A percentile compares a stretch with the other conserved stretches of the same genome.
phyloP scores from a whole-genome alignment of 1,140 invertebrate species.

The Zaprionus ghesquierei region DNA sequence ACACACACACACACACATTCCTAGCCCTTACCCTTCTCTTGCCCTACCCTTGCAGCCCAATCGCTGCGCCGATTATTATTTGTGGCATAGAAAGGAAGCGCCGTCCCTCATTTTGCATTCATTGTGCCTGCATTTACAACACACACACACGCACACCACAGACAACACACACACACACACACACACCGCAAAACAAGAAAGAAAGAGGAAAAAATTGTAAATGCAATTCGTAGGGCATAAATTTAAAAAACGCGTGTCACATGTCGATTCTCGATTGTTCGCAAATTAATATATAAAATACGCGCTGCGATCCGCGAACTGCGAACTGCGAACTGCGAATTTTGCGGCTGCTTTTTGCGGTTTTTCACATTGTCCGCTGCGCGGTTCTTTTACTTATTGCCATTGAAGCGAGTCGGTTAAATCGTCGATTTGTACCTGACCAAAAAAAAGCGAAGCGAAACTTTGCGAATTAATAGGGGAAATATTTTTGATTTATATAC shows the following conservation, averaged over 20 bases:
- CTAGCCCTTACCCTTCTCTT: constrained; percentile 20
- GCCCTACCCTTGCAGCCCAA: not conserved
- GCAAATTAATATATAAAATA: constrained; percentile 82
- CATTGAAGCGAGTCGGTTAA: not conserved
- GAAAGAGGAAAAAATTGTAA: constrained; percentile 57
- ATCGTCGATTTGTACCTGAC: not conserved
- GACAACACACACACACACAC: constrained; percentile 6
- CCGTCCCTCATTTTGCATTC: constrained; percentile 63
- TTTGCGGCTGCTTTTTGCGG: constrained; percentile 41
- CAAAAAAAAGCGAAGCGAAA: not conserved
- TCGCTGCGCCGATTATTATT: constrained; percentile 63
- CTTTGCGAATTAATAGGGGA: not conserved
- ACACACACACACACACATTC: not conserved
- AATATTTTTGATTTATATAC: not conserved
- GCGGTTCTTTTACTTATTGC: not conserved
- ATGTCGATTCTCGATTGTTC: constrained; percentile 82
- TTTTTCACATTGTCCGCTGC: constrained; percentile 20
- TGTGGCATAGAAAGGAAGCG: constrained; percentile 39
- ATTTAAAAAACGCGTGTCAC: constrained; percentile 82
- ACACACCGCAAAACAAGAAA: not conserved
- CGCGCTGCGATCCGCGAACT: constrained; percentile 27
- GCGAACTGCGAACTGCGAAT: not conserved
- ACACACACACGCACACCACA: not conserved
- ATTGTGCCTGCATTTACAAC: constrained; percentile 65
- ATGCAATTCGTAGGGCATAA: constrained; percentile 81